A percentile compares a stretch with the other conserved stretches of the same genome.
These are phyloP conservation scores for Hormiphora californensis DNA, from an alignment of 37 sponge, comb jelly and placozoan species.

Conservation along the genomic window DNA sequence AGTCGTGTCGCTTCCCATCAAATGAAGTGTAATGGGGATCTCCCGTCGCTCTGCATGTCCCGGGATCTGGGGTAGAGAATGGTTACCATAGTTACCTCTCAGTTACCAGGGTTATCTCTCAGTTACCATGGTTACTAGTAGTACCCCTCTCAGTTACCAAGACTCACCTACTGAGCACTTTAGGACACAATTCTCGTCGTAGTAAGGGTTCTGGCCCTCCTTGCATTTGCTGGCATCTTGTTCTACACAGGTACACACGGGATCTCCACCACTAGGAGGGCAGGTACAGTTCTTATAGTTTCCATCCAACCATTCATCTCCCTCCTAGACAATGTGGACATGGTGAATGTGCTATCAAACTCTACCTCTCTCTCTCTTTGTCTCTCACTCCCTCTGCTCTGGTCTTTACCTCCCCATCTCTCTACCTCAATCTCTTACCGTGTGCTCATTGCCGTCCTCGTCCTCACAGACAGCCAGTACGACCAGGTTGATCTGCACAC, in stretches of 20 bases:
- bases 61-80: neutral
- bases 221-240: neutral
- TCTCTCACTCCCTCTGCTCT: too few relatives aligned
- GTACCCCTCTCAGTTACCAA: neutral
- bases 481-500: neutral
- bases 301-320: slow-evolving; percentile 25
- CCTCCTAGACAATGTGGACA: neutral
- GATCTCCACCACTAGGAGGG: neutral
- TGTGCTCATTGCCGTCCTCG: neutral
- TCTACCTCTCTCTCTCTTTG: too few relatives aligned
- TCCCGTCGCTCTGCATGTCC: neutral
- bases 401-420: too few relatives aligned
- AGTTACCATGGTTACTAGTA: neutral
- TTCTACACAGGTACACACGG: neutral
- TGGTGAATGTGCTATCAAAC: neutral
- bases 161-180: neutral
- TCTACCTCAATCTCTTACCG: neutral
- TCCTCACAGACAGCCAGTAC: neutral
- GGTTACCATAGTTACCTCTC: too few relatives aligned
- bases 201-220: neutral
- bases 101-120: neutral
- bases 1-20: slow-evolving; percentile 29
- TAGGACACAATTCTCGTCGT: neutral
- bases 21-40: slow-evolving; percentile 12
- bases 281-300: neutral